Evolutionary conservation across 2,113 vertebrate species (phyloP).

Genomic region (Alethe castanea): DNA sequence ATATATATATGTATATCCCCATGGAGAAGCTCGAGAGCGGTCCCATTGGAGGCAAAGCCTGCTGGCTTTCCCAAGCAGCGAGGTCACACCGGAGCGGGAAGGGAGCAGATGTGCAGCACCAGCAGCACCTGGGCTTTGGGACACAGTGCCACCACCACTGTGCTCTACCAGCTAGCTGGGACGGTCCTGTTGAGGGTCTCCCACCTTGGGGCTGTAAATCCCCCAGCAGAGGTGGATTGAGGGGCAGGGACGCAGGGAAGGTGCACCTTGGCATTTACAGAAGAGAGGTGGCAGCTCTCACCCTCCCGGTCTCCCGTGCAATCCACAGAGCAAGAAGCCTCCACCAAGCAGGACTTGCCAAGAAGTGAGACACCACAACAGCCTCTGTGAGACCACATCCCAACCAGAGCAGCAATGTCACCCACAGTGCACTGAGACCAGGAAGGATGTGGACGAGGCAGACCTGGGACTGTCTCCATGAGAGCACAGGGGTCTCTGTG

Average conservation of each 20-base stretch:
- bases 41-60: conserved; percentile 25
- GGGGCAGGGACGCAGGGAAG: neutral
- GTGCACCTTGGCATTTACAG: neutral
- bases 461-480: neutral
- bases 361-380: conserved; percentile 3
- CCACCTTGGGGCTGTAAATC: neutral
- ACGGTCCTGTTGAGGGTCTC: fast-evolving
- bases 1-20: neutral
- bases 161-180: fast-evolving
- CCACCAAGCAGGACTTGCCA: neutral
- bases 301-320: neutral
- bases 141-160: neutral
- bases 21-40: conserved; percentile 25
- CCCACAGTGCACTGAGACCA: neutral
- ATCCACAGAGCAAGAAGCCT: neutral
- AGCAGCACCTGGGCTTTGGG: neutral
- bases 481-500: neutral
- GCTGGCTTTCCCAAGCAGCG: neutral
- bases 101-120: neutral
- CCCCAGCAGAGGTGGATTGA: neutral
- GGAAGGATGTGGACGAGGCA: neutral
- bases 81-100: neutral
- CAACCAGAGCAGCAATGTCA: neutral
- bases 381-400: neutral
- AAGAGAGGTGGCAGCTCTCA: neutral